Evolutionary conservation across 92 coral and sea anemone species (phyloP), one percentile per base, ranked within the genome.

Genomic region (Porites cylindrica): DNA sequence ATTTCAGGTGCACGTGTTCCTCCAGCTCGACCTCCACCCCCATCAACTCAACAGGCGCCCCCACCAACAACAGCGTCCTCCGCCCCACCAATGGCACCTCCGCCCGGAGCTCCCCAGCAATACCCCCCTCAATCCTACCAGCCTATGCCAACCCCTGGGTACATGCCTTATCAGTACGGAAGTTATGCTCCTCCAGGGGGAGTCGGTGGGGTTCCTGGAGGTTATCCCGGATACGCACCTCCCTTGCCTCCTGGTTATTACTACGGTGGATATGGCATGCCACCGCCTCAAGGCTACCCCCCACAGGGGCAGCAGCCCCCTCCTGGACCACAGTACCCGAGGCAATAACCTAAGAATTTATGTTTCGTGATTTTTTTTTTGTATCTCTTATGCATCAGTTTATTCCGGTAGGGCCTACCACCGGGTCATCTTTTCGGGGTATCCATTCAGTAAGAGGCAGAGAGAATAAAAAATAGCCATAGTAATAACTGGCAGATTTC

Each of bases 91-190:
- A 81, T 52, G 66, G 85, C 88, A 52, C 83, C 95, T 43, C 84
- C 86, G 17, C 43, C 91, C 75, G 88, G 93, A 14, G 84, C 85
- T 17, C 91, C 91, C 67, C 92, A 89, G 52, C 96, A 91, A 52
- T 86, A 83, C 82, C 84, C 95, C 20, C 29, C 76, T 68, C 83
- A 83, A 11, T 90, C 89, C 62, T 95, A 91, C 85, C 98, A 95
- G 50, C 98, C 98, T 23, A 92, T 97, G 98, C 95, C 98, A 16
- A 88, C 94, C 62, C 98, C 97, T 2, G 99, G 98, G 10, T 95
- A 95, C 85, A 88, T 84, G 73, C 97, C 97, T 38, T 95, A 93
- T 66, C 92, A 88, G 24, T 93, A 91, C 69, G 95, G 97, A 60
- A 86, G 85, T 72, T 96, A 96, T 82, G 89, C 95, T 11, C 98